Base-by-base conservation (phyloP, 2,888 invertebrate genomes). In the Pasiphila rectangulata region DNA sequence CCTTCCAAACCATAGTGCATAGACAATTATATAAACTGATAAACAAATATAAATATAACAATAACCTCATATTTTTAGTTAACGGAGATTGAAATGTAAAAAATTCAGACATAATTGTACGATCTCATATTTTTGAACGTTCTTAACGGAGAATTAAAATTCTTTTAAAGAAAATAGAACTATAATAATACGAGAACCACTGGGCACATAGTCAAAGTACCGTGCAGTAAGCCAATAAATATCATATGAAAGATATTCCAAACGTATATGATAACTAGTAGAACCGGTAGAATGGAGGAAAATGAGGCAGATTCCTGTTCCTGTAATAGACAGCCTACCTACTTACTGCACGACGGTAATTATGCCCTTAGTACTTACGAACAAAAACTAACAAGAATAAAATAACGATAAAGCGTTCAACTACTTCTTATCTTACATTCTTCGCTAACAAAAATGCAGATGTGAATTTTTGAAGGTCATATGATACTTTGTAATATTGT, bases 311-410 rank as follows among this genome's bases (percentile, higher is more conserved):
- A 27, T 13, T 27, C 25, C 13, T 27, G 13, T 13, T 27, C 25
- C 13, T 27, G 13, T 13, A 1, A 27, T 25, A 6, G 13, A 13
- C 27, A 13, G n/a, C n/a, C n/a, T 27, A 13, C 27, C 27, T 27
- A 27, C 12, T 6, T 27, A 27, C 13, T 6, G 7, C 7, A 7
- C 4, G 13, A 6, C 3, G 7, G 13, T 13, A 27, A 27, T 27
- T 27, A 27, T 27, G 4, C 13, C 13, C 27, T 13, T 13, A 25
- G 1, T 27, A 13, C 27, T 7, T 27, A n/a, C 13, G 7, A 27
- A 15, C 13, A 37, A 24, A 29, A 21, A 15, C 15, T 7, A 9
- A n/a, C 6, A 19, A 29, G 27, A 39, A 39, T 30, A 21, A 30
- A 39, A 20, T 20, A 12, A 19, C 20, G 27, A 39, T 27, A 27